Conservation (phyloP, 2,797 vertebrate species). For the Gymnoscopelus braueri region DNA sequence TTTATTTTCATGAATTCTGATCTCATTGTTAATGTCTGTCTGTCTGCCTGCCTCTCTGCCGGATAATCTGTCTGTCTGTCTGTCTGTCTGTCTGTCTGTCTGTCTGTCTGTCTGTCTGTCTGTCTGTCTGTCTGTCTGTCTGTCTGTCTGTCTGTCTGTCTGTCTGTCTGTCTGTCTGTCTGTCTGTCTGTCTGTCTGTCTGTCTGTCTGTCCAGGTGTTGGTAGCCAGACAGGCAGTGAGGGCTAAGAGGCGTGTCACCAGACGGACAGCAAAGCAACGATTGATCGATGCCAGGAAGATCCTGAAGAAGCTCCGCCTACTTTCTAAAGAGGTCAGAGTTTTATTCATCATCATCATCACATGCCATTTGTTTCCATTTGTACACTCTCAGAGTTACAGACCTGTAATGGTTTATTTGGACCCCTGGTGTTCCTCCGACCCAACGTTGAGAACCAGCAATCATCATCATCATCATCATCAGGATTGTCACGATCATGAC, state of each 20-base stretch:
- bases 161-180: conserved; percentile 18
- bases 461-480: too few relatives aligned
- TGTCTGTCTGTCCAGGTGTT: conserved; percentile 73
- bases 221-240: conserved; percentile 84
- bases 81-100: conserved; percentile 4
- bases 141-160: conserved; percentile 13
- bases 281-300: conserved; percentile 79
- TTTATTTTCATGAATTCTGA: too few relatives aligned
- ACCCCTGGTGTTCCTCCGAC: too few relatives aligned
- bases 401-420: too few relatives aligned
- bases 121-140: conserved; percentile 7
- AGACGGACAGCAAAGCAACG: conserved; percentile 80
- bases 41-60: too few relatives aligned
- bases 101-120: conserved; percentile 14
- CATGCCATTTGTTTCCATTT: too few relatives aligned
- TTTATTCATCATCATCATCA: neutral
- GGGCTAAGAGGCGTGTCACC: conserved; percentile 74
- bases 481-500: too few relatives aligned
- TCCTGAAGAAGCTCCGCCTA: conserved; percentile 83
- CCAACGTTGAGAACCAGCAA: too few relatives aligned
- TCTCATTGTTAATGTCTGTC: too few relatives aligned
- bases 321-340: conserved; percentile 87
- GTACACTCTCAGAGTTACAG: too few relatives aligned
- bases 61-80: conserved; percentile 18
- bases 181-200: conserved; percentile 4